Evolutionary conservation across 2,113 vertebrate genomes (phyloP).

Genomic region (Centropus unirufus): DNA sequence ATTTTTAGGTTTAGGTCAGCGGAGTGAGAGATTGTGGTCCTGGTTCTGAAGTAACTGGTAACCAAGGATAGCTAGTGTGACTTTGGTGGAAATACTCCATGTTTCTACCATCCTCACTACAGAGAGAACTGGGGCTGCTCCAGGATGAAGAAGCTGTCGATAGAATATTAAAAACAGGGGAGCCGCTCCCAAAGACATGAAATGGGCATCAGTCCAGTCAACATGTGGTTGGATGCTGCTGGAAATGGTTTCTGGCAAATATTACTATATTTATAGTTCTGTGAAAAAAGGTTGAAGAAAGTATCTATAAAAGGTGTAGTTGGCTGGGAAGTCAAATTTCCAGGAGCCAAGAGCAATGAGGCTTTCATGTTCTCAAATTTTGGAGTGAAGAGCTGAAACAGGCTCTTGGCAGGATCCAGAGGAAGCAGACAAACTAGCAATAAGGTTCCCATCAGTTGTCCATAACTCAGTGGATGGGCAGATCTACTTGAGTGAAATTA

Average conservation of each 20-base stretch:
- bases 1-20: not conserved
- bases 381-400: conserved; percentile 72
- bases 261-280: conserved; percentile 70
- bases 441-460: conserved; percentile 60
- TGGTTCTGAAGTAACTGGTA: not conserved
- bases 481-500: not conserved
- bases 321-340: conserved; percentile 74
- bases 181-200: conserved; percentile 45
- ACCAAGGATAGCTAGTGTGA: not conserved
- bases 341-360: conserved; percentile 77
- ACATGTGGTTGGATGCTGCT: conserved; percentile 77
- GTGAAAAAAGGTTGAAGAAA: conserved; percentile 75
- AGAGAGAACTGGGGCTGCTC: conserved; percentile 12
- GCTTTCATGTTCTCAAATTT: conserved; percentile 80
- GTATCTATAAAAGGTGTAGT: conserved; percentile 81
- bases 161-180: conserved; percentile 48
- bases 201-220: conserved; percentile 67
- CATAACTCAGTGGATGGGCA: conserved; percentile 19
- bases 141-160: conserved; percentile 39
- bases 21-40: not conserved
- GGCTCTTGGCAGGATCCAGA: conserved; percentile 64
- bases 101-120: not conserved
- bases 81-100: not conserved
- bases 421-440: conserved; percentile 65
- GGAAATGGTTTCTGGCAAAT: conserved; percentile 74